phyloP scores from a whole-genome alignment of 2,797 vertebrate genomes.

The Spinus pinus region DNA sequence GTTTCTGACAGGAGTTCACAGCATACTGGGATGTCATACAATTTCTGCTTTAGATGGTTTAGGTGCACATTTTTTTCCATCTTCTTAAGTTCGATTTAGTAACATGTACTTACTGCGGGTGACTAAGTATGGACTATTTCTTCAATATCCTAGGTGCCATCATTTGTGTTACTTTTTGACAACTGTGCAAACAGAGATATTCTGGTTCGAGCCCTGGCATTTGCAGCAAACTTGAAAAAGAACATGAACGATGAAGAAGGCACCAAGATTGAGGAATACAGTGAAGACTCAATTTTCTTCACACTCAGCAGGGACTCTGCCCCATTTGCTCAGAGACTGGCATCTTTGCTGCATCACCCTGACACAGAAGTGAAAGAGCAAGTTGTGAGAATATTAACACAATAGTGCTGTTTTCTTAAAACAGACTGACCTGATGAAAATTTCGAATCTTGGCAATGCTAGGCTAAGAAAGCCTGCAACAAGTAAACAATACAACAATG shows the following conservation, averaged over 20 bases:
- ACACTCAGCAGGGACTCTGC: slow-evolving; percentile 81
- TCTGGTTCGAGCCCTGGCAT: slow-evolving; percentile 84
- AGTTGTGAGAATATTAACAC: slow-evolving; percentile 83
- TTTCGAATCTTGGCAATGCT: not conserved
- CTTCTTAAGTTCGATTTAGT: not conserved
- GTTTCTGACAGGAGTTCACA: not conserved
- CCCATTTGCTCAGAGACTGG: slow-evolving; percentile 82
- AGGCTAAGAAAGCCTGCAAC: not conserved
- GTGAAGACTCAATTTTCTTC: slow-evolving; percentile 82
- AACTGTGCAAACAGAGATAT: slow-evolving; percentile 75
- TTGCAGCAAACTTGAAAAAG: slow-evolving; percentile 87
- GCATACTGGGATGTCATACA: not conserved
- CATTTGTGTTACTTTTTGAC: slow-evolving; percentile 85
- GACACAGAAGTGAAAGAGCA: slow-evolving; percentile 86
- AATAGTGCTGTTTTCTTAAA: not conserved
- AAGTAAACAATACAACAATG: not conserved
- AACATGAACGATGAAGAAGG: slow-evolving; percentile 72
- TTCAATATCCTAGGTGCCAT: slow-evolving; percentile 80
- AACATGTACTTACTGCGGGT: not conserved
- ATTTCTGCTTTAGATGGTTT: not conserved
- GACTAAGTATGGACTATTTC: not conserved
- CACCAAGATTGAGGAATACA: slow-evolving; percentile 66
- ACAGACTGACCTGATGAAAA: not conserved
- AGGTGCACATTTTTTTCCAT: not conserved
- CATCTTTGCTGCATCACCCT: slow-evolving; percentile 81